phyloP scores from a whole-genome alignment of 2,113 vertebrate genomes.

The Macquaria australasica region DNA sequence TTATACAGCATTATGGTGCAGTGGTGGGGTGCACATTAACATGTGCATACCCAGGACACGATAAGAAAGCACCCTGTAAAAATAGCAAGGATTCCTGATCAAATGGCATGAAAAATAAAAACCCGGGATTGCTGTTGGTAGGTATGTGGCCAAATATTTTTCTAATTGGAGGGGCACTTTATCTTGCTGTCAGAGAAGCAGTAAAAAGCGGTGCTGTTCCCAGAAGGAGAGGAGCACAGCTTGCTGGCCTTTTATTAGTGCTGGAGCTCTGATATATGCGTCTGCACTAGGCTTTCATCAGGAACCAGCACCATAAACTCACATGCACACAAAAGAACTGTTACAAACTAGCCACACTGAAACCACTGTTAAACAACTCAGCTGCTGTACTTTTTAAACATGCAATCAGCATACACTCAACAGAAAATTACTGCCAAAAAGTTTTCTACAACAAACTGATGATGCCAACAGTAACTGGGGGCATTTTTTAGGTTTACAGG shows the following conservation, averaged over 20 bases:
- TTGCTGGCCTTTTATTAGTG: conserved; percentile 86
- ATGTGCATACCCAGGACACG: conserved; percentile 63
- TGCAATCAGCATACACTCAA: conserved; percentile 51
- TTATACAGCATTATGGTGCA: conserved; percentile 64
- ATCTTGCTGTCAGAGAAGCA: conserved; percentile 87
- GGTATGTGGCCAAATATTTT: conserved; percentile 88
- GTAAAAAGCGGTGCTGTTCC: conserved; percentile 84
- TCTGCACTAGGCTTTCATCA: conserved; percentile 84
- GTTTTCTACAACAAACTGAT: conserved; percentile 54
- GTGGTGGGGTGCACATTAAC: conserved; percentile 58
- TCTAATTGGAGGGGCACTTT: conserved; percentile 89
- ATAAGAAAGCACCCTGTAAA: conserved; percentile 72
- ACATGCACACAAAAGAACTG: conserved; percentile 47
- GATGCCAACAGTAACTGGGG: conserved; percentile 34
- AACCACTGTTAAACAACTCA: conserved; percentile 57
- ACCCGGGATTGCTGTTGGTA: conserved; percentile 74
- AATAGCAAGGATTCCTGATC: conserved; percentile 76
- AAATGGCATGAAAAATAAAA: conserved; percentile 82
- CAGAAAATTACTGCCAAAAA: conserved; percentile 57
- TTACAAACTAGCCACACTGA: conserved; percentile 51
- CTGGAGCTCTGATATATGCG: conserved; percentile 85
- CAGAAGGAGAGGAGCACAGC: conserved; percentile 84
- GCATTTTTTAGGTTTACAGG: conserved; percentile 44
- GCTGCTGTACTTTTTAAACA: conserved; percentile 52
- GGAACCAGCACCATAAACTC: conserved; percentile 76